Evolutionary conservation across 2,888 invertebrate species (phyloP).

Genomic region (Cinara cedri): DNA sequence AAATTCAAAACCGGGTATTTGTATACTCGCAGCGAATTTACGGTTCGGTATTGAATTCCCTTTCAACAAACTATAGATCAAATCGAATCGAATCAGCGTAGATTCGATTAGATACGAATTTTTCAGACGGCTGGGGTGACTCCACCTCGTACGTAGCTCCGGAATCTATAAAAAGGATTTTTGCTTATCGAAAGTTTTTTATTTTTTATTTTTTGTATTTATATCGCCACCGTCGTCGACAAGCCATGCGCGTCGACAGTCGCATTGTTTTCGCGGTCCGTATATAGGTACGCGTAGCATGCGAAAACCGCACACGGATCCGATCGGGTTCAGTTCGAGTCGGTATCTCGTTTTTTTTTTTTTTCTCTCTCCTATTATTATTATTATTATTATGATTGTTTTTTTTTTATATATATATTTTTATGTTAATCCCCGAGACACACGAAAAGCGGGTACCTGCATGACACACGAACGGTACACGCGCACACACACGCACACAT

Average conservation of each 20-base stretch:
- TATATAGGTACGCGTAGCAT: background rate
- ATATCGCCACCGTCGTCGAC: no score
- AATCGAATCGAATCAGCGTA: no score
- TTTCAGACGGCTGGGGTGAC: no score
- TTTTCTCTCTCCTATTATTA: slow-evolving; percentile 12
- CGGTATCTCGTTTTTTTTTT: background rate
- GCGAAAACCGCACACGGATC: slow-evolving; percentile 39
- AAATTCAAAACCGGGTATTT: no score
- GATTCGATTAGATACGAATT: no score
- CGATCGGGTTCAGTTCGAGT: background rate
- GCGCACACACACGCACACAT: background rate
- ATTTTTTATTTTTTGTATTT: no score
- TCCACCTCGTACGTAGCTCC: no score
- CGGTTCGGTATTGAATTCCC: no score
- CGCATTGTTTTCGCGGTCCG: slow-evolving; percentile 18
- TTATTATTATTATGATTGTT: slow-evolving; percentile 6
- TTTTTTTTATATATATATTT: slow-evolving; percentile 18
- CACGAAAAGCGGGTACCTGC: slow-evolving; percentile 55
- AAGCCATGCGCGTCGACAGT: background rate
- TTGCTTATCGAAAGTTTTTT: no score
- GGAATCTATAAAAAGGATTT: no score
- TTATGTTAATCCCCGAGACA: slow-evolving; percentile 42
- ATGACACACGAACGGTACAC: slow-evolving; percentile 23
- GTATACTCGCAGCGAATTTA: no score
- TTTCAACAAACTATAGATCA: no score